Evolutionary conservation across 2,888 invertebrate species (phyloP).

Genomic region (Zaprionus lineosus): DNA sequence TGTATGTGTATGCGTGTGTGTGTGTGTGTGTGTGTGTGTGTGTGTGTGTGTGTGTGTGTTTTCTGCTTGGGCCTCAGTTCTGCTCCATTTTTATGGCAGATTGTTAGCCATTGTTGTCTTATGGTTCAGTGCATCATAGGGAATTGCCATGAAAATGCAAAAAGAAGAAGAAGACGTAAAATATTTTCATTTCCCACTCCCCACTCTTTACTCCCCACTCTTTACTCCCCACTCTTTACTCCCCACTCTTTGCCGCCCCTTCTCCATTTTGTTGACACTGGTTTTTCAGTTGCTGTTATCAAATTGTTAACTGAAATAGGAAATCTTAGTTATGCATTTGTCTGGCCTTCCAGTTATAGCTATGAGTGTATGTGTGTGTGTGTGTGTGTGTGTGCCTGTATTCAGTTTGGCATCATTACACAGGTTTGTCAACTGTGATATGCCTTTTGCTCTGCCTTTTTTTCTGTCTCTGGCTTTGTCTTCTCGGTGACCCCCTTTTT

Average conservation of each 20-base stretch:
- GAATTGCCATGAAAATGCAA: slow-evolving; percentile 9
- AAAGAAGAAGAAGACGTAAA: slow-evolving; percentile 6
- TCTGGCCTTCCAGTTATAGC: slow-evolving; percentile 39
- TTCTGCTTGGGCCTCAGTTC: too few species aligned
- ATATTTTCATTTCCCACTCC: slow-evolving; percentile 29
- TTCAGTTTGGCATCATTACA: slow-evolving; percentile 52
- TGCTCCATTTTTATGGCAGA: slow-evolving; percentile 53
- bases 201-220: too few species aligned
- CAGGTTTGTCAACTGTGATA: slow-evolving; percentile 57
- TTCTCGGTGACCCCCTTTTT: slow-evolving; percentile 51
- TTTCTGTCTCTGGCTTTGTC: slow-evolving; percentile 24
- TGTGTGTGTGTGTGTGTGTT: slow-evolving; percentile 7
- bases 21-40: slow-evolving; percentile 2
- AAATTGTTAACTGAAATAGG: slow-evolving; percentile 76
- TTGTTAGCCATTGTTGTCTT: slow-evolving; percentile 61
- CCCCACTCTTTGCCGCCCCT: background rate
- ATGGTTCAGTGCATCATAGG: slow-evolving; percentile 54
- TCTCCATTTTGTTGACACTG: slow-evolving; percentile 24
- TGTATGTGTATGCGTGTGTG: too few species aligned
- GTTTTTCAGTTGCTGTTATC: slow-evolving; percentile 68
- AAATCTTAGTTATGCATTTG: slow-evolving; percentile 74
- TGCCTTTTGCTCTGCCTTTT: slow-evolving; percentile 45
- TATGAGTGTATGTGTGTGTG: background rate
- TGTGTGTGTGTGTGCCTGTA: slow-evolving; percentile 11
- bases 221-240: too few species aligned